Evolutionary conservation across 1,140 invertebrate species (phyloP).

Genomic region (Ridgeia piscesae): DNA sequence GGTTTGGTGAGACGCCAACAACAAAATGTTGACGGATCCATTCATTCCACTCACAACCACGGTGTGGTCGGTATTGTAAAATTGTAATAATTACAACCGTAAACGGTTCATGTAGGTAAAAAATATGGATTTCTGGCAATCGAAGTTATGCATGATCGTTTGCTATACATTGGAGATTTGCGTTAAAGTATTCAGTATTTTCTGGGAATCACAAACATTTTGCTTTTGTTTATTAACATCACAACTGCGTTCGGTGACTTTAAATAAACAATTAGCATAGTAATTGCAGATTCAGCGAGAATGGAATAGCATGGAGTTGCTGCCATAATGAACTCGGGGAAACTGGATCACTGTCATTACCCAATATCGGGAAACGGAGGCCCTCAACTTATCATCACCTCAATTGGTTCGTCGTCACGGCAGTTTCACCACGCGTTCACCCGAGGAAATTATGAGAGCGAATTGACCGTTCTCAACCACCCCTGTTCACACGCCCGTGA

Average conservation of each 20-base stretch:
- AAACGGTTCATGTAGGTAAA: background rate
- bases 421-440: background rate
- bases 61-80: background rate
- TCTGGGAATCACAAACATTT: background rate
- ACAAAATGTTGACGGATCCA: background rate
- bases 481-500: background rate
- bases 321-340: background rate
- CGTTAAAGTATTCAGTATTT: background rate
- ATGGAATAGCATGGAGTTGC: background rate
- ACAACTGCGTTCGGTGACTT: background rate
- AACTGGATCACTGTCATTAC: background rate
- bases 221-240: background rate
- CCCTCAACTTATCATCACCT: background rate
- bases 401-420: background rate
- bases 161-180: background rate
- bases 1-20: background rate
- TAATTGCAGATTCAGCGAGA: background rate
- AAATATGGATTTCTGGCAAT: background rate
- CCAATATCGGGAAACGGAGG: background rate
- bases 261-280: background rate
- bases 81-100: background rate
- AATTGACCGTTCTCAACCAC: background rate
- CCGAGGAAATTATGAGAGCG: background rate
- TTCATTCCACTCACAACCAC: background rate
- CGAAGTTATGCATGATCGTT: background rate